Conservation (phyloP, 2,113 vertebrate genomes). For the Archocentrus centrarchus region DNA sequence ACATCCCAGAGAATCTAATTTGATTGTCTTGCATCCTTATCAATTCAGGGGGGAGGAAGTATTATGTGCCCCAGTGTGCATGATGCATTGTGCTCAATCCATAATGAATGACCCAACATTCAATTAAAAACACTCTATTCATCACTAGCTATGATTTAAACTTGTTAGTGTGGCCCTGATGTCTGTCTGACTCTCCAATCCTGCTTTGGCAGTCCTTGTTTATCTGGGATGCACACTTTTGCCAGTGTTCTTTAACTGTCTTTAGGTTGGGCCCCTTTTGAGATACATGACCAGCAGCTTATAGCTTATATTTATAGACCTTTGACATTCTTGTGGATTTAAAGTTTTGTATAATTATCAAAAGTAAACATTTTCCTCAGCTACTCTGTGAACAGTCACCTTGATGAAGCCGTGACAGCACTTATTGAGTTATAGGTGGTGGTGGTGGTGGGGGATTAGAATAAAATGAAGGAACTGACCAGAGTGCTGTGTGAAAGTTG, state of each 20-base stretch:
- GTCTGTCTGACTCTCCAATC: constrained; percentile 26
- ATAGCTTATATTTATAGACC: too few species aligned
- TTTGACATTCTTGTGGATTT: too few species aligned
- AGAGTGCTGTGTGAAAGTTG: constrained; percentile 33
- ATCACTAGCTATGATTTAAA: constrained; percentile 60
- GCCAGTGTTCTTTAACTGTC: constrained; percentile 10
- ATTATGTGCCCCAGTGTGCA: constrained; percentile 35
- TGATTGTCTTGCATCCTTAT: constrained; percentile 62
- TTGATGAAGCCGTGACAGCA: neutral
- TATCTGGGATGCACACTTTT: constrained; percentile 2
- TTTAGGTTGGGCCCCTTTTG: neutral
- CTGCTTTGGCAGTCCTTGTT: neutral
- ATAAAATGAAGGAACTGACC: constrained; percentile 12
- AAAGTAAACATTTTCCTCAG: too few species aligned
- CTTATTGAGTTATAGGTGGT: constrained; percentile 16
- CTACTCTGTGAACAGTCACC: too few species aligned
- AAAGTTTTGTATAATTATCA: neutral
- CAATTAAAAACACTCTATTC: constrained; percentile 67
- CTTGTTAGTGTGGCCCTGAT: constrained; percentile 42
- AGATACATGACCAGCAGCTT: too few species aligned
- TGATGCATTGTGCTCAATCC: constrained; percentile 47
- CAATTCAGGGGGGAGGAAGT: constrained; percentile 59
- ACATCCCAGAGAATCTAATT: constrained; percentile 53
- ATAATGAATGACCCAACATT: constrained; percentile 70
- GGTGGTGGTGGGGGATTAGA: neutral